Base-by-base conservation (phyloP, 2,113 vertebrate species). In the Pachycephala philippinensis region DNA sequence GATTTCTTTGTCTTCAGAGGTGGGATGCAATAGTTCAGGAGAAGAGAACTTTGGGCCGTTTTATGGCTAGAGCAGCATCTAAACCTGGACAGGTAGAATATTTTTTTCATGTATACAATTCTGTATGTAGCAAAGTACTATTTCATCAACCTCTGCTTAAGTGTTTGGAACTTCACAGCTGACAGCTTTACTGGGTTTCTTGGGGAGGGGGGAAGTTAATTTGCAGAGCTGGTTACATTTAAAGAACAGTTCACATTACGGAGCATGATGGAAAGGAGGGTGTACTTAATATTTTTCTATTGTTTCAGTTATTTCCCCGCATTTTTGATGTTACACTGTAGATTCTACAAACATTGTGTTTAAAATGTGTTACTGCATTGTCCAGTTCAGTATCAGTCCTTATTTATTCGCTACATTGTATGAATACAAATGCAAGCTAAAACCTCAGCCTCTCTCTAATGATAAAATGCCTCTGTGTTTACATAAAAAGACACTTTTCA, bases 31-130 rank as follows among this genome's bases (percentile, higher is more conserved):
- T 99, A 93, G 97, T 92, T 26, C 98, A 99, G 82, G 98, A 99
- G 95, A 99, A 89, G 90, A 83, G 88, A 4, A 11, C 77, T 37
- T 68, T 99, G 26, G 2, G 95, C 22, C 96, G 95, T 35, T 99
- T 97, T 90, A 64, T 99, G 94, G 4, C 96, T 47, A 96, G 69
- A 83, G 77, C 69, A 37, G 59, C 99, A 79, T 89, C 74, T 88
- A 88, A 3, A 37, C 94, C 97, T 28, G 98, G 98, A 95, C 98
- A 99, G 99, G 99, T 99, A 98, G 14, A 23, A 3, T 68, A 26
- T 28, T 70, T 76, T 61, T 49, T 75, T 57, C 21, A 31, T 52
- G 9, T 78, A 13, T 91, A 26, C 63, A 5, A 3, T 33, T 91
- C 21, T 45, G 8, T 64, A 22, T 77, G n/a, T 81, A 11, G 4